A percentile compares a stretch with the other conserved stretches of the same genome.
phyloP scores from a whole-genome alignment of 2,888 invertebrate genomes.

The Campoplex nolae region DNA sequence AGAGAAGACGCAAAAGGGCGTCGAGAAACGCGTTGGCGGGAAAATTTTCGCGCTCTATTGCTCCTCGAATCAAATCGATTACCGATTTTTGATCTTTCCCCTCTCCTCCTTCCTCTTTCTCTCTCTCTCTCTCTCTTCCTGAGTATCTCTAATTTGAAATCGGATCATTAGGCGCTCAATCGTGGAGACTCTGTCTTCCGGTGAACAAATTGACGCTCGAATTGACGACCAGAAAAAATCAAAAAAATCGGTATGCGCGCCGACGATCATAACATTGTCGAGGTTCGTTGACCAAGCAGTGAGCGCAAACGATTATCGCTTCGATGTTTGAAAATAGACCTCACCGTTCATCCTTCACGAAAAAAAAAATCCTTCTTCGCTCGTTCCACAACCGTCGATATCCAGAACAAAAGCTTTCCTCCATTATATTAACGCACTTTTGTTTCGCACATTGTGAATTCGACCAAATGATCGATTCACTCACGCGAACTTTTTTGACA shows the following conservation, averaged over 20 bases:
- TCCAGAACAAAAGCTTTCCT: too few relatives aligned
- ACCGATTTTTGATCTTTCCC: conserved; percentile 2
- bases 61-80: conserved; percentile 25
- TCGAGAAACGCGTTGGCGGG: conserved; percentile 60
- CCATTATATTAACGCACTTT: neutral
- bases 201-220: neutral
- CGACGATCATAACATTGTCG: neutral
- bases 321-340: neutral
- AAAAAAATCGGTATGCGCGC: conserved; percentile 6
- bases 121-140: neutral
- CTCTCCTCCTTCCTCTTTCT: neutral
- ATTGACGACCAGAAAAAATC: neutral
- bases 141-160: conserved; percentile 8
- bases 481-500: neutral
- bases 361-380: neutral
- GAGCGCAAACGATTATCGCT: neutral
- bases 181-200: conserved; percentile 2
- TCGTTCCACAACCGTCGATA: neutral
- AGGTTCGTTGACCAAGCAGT: conserved; percentile 9
- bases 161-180: conserved; percentile 29
- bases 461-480: neutral
- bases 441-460: neutral
- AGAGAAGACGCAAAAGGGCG: conserved; percentile 29
- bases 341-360: neutral
- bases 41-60: conserved; percentile 54